These are phyloP conservation scores for Drosophila niveifrons DNA, from an alignment of 2,888 invertebrate species.

Conservation along the genomic window DNA sequence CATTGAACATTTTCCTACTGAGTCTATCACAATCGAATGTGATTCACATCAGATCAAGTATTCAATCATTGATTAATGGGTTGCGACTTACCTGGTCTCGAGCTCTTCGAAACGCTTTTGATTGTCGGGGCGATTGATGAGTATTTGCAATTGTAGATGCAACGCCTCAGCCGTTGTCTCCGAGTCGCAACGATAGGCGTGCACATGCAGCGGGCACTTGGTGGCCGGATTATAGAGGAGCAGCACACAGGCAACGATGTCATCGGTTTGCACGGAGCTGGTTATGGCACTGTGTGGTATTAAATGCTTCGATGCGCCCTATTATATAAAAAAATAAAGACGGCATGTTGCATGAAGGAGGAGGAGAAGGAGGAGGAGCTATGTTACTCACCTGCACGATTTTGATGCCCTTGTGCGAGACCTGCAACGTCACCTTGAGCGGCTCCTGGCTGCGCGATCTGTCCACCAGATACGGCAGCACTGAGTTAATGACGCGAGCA, in stretches of 20 bases:
- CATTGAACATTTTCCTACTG: not conserved
- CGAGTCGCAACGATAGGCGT: conserved; percentile 97
- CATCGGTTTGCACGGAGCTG: conserved; percentile 95
- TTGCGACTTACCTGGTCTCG: conserved; percentile 87
- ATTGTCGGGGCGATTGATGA: conserved; percentile 94
- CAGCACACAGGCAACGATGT: conserved; percentile 96
- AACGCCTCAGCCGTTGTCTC: conserved; percentile 96
- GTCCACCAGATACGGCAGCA: conserved; percentile 93
- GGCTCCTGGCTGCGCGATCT: conserved; percentile 94
- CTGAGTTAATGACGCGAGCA: conserved; percentile 93
- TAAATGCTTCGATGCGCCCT: conserved; percentile 93
- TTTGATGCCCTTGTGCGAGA: conserved; percentile 96
- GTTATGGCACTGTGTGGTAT: conserved; percentile 97
- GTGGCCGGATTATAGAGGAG: conserved; percentile 97
- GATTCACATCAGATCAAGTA: no score
- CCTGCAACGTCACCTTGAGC: conserved; percentile 95
- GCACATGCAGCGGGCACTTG: conserved; percentile 97
- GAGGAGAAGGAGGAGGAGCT: not conserved
- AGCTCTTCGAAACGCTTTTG: conserved; percentile 94
- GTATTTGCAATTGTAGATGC: conserved; percentile 92
- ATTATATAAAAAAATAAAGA: not conserved
- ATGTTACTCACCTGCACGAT: conserved; percentile 90
- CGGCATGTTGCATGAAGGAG: conserved; percentile 4
- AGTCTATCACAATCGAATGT: no score
- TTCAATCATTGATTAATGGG: no score